phyloP scores from a whole-genome alignment of 2,888 invertebrate species.

The Ypsolopha scabrella region DNA sequence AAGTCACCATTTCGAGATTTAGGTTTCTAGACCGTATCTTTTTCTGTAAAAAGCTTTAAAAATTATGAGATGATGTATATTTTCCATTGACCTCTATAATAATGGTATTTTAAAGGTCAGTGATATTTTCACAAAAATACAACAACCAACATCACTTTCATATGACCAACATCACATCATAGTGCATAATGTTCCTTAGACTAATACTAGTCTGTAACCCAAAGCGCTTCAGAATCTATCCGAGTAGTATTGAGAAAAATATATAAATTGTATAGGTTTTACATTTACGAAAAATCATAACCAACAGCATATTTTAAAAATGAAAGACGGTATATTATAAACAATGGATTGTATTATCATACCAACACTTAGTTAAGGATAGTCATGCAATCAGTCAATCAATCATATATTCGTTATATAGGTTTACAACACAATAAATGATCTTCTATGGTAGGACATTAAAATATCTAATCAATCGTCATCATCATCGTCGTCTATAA shows the following conservation, averaged over 20 bases:
- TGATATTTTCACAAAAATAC: too few relatives aligned
- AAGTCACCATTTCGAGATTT: too few relatives aligned
- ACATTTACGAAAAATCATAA: background rate
- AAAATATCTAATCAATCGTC: background rate
- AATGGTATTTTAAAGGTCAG: too few relatives aligned
- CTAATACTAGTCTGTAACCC: too few relatives aligned
- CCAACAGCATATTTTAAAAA: background rate
- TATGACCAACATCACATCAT: too few relatives aligned
- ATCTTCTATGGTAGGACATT: background rate
- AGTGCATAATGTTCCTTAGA: too few relatives aligned
- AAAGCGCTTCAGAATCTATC: too few relatives aligned
- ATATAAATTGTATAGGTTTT: background rate
- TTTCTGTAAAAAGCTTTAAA: too few relatives aligned
- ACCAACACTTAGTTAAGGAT: background rate
- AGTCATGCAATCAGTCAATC: background rate
- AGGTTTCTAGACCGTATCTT: too few relatives aligned
- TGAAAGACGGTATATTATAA: background rate
- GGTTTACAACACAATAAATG: background rate
- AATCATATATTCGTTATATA: background rate
- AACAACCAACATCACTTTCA: too few relatives aligned
- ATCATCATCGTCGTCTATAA: slow-evolving; percentile 3
- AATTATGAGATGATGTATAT: too few relatives aligned
- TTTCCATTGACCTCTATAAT: too few relatives aligned
- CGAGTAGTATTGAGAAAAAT: slow-evolving; percentile 2
- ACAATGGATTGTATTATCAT: background rate